Evolutionary conservation across 2,113 vertebrate genomes (phyloP), one percentile per base, ranked within the genome.

Genomic region (Lipophrys pholis): DNA sequence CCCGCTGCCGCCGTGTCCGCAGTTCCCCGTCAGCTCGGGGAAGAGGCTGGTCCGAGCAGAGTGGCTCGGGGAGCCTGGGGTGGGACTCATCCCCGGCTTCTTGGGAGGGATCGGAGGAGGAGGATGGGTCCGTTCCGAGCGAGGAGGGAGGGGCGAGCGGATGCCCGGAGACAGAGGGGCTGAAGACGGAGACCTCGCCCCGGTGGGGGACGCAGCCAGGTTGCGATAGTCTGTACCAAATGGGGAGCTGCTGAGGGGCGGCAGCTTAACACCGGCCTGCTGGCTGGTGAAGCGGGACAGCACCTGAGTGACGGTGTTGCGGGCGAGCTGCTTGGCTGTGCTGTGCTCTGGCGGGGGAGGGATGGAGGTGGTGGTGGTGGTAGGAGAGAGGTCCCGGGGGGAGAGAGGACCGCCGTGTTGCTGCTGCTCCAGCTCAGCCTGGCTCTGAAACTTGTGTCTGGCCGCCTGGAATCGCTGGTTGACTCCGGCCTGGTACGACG

Each of bases 221-320:
- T 76, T 96, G 3, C 98, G 94, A 50, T 99, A 99, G 94, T 99
- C 98, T 0, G 98, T 99, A 85, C 97, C 98, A 42, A 99, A 99
- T 0, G 98, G 98, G 0, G 98, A 99, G 90, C 94, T 98, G 91
- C 96, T 98, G 65, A 91, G 65, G 0, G 95, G 90, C 15, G 96
- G 56, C 42, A 87, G 49, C 0, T 97, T 94, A 75, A 94, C 94
- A 0, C 96, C 90, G 3, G 94, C 94, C 65, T 98, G 98, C 69
- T 99, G 98, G 92, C 93, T 96, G 74, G 98, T 99, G 65, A 99
- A 99, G 36, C 98, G 92, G 56, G 97, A 99, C 65, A 99, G 94
- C 88, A 98, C 98, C 95, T 99, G 98, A 8, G 97, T 99, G 88
- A 99, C 98, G 0, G 98, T 99, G 90, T 97, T 97, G 50, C 98